Evolutionary conservation across 2,113 vertebrate species (phyloP).

Genomic region (Microtus richardsoni): DNA sequence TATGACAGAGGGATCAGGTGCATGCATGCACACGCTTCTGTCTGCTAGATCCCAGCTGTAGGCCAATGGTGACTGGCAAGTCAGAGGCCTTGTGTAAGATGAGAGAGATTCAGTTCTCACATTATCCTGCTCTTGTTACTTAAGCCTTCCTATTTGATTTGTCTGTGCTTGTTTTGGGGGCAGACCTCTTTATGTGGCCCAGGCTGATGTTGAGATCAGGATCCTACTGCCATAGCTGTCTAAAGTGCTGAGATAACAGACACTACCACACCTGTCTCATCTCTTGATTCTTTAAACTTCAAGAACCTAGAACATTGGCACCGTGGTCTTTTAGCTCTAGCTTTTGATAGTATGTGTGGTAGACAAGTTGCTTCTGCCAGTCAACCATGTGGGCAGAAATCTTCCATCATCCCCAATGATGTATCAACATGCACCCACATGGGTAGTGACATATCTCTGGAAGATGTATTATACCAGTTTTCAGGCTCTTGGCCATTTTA

Average conservation of each 20-base stretch:
- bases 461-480: neutral
- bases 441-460: neutral
- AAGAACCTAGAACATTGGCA: neutral
- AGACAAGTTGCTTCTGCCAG: neutral
- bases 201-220: neutral
- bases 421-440: neutral
- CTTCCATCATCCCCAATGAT: neutral
- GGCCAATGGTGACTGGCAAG: neutral
- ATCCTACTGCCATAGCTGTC: neutral
- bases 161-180: neutral
- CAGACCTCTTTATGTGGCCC: neutral
- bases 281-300: constrained; percentile 4
- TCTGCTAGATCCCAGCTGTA: neutral
- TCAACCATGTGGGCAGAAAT: neutral
- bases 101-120: neutral
- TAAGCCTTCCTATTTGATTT: neutral
- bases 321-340: neutral
- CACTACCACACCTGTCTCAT: neutral
- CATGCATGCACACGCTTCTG: neutral
- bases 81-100: neutral
- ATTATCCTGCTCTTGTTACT: neutral
- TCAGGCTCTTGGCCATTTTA: constrained; percentile 15
- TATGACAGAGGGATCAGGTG: neutral
- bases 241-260: neutral
- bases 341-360: neutral